Evolutionary conservation across 2,888 invertebrate genomes (phyloP), one percentile per base, ranked within the genome.

Genomic region (Trissolcus brochymenae): DNA sequence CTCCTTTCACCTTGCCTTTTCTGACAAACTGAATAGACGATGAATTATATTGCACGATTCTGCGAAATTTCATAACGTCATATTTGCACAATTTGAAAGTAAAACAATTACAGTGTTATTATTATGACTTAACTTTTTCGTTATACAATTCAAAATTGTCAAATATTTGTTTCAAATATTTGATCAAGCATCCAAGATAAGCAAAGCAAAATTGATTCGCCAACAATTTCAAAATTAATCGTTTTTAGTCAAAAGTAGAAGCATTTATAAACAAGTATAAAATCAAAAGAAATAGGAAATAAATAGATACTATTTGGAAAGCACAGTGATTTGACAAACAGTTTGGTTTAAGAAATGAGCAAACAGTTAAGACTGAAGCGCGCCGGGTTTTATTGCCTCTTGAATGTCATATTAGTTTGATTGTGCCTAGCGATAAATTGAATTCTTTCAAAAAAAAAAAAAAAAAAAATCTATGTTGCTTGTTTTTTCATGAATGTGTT

Each of bases 131-230:
- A n/a, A n/a, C 25, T 4, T 6, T 25, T 25, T 55, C 19, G 61
- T 17, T 61, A 62, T 57, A 56, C 43, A 17, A 57, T 62, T 56
- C 9, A 13, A 13, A 53, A 62, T 71, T 29, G 43, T 25, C 61
- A 19, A 54, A 49, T 55, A 41, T 61, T 50, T 61, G 61, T 61
- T 41, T 55, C 59, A 61, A 68, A 61, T 68, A 55, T 56, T 70
- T 43, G 50, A 55, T 70, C 54, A 25, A 2, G 1, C 9, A 1
- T 35, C 1, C 6, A 1, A 35, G 35, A 35, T 35, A 35, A 35
- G 43, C 3, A 0, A 2, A 14, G 14, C 3, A 4, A 13, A 9
- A 43, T 14, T 43, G 43, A 25, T 25, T 25, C 25, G 25, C 25
- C 6, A 43, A 43, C 1, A 43, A 11, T 43, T 43, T 43, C 43